These are phyloP conservation scores for Gavialis gangeticus DNA, from an alignment of 2,113 vertebrate species.

Conservation along the genomic window DNA sequence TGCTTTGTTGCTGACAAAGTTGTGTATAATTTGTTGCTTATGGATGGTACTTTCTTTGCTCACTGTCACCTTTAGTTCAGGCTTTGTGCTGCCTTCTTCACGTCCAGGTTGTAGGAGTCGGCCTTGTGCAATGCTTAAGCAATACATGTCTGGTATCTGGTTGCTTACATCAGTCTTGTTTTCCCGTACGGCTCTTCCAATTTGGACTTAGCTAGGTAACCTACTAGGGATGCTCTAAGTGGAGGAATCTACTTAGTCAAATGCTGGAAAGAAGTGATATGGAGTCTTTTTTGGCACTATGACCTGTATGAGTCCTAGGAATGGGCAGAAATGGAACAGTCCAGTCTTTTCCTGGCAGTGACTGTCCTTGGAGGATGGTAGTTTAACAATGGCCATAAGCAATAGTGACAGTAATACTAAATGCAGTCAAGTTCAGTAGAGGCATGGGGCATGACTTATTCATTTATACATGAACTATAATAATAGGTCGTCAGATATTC, in stretches of 20 bases:
- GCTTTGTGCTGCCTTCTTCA: neutral
- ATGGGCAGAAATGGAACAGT: neutral
- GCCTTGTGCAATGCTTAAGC: neutral
- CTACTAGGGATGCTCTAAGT: neutral
- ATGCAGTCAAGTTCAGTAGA: neutral
- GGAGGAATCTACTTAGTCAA: neutral
- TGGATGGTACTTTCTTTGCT: neutral
- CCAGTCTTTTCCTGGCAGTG: neutral
- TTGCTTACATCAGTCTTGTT: neutral
- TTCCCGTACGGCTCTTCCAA: neutral
- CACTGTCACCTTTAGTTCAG: constrained; percentile 2
- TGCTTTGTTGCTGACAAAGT: neutral
- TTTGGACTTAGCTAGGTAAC: neutral
- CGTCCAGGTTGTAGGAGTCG: rapidly evolving
- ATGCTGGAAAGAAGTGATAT: neutral
- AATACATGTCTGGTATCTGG: neutral
- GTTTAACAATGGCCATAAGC: neutral
- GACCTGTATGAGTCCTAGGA: neutral
- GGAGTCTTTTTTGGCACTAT: neutral
- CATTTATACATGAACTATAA: too few species aligned
- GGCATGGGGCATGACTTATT: too few species aligned
- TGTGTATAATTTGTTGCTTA: neutral
- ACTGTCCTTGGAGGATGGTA: neutral
- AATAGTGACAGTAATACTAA: neutral
- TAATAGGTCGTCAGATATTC: too few species aligned